Evolutionary conservation across 2,113 vertebrate genomes (phyloP).

Genomic region (Psophia crepitans): DNA sequence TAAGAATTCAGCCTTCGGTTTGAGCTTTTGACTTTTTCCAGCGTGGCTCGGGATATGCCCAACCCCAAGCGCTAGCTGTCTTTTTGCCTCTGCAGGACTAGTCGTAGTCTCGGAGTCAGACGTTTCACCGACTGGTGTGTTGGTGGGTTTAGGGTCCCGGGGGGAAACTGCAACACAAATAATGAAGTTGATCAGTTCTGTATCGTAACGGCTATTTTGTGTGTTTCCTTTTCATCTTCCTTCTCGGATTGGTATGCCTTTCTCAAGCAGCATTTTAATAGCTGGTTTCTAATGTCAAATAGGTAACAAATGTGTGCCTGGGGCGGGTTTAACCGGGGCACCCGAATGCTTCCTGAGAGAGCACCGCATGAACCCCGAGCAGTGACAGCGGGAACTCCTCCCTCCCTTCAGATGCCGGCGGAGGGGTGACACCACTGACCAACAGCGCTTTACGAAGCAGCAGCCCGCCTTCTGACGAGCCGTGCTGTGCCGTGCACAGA

Average conservation of each 20-base stretch:
- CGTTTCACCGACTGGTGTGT: accelerated
- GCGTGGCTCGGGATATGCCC: not conserved
- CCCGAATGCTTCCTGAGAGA: not conserved
- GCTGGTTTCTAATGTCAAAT: not conserved
- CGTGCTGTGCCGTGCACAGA: accelerated
- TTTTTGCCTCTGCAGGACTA: not conserved
- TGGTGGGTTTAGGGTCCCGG: not conserved
- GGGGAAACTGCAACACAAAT: not conserved
- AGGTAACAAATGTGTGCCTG: not conserved
- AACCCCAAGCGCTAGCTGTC: not conserved
- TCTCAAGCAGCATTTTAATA: not conserved
- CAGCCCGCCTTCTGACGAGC: accelerated
- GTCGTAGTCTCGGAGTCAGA: not conserved
- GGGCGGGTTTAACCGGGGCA: not conserved
- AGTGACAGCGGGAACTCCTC: not conserved
- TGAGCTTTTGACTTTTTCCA: not conserved
- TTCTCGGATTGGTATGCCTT: not conserved
- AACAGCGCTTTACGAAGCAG: not conserved
- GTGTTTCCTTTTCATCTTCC: not conserved
- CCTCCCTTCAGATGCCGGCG: not conserved
- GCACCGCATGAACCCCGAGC: not conserved
- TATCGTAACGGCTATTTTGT: not conserved
- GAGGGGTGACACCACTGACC: accelerated
- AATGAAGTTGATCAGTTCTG: not conserved
- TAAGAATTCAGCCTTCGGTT: not conserved